A percentile compares a stretch with the other conserved stretches of the same genome.
Evolutionary conservation across 2,888 invertebrate species (phyloP).

Genomic region (Aspidapion aeneum): DNA sequence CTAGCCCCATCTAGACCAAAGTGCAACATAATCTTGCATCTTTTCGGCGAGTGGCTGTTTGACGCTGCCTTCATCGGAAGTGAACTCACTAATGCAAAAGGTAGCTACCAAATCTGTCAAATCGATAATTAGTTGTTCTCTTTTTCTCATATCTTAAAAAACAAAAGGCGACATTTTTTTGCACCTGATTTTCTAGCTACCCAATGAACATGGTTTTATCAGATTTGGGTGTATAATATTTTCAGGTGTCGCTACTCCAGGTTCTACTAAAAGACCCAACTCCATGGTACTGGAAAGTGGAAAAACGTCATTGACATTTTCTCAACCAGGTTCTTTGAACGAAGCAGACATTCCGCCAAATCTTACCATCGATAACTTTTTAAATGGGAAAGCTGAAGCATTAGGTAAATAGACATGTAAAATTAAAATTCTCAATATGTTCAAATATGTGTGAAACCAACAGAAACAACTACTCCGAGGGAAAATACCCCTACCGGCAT

Average conservation of each 20-base stretch:
- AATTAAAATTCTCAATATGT: no score
- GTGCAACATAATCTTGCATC: conserved; percentile 91
- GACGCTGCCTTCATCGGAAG: conserved; percentile 92
- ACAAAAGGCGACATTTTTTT: no score
- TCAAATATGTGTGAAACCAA: no score
- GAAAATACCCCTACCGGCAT: no score
- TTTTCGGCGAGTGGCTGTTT: conserved; percentile 96
- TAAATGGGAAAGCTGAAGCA: conserved; percentile 89
- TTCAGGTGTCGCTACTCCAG: conserved; percentile 17
- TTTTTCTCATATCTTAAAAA: no score
- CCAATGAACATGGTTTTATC: no score
- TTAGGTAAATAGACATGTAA: no score
- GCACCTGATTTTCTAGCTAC: no score
- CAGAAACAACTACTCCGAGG: no score
- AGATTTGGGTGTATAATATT: no score
- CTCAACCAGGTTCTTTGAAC: conserved; percentile 62
- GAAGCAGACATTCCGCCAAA: conserved; percentile 66
- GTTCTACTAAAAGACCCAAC: conserved; percentile 54
- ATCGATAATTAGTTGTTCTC: no score
- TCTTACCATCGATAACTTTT: conserved; percentile 73
- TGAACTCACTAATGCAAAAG: conserved; percentile 48
- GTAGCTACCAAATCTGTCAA: no score
- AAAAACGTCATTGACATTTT: conserved; percentile 54
- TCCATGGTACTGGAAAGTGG: conserved; percentile 60
- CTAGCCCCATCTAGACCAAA: conserved; percentile 78